These are phyloP conservation scores for Cacatua alba DNA, from an alignment of 2,113 vertebrate species.

Conservation along the genomic window DNA sequence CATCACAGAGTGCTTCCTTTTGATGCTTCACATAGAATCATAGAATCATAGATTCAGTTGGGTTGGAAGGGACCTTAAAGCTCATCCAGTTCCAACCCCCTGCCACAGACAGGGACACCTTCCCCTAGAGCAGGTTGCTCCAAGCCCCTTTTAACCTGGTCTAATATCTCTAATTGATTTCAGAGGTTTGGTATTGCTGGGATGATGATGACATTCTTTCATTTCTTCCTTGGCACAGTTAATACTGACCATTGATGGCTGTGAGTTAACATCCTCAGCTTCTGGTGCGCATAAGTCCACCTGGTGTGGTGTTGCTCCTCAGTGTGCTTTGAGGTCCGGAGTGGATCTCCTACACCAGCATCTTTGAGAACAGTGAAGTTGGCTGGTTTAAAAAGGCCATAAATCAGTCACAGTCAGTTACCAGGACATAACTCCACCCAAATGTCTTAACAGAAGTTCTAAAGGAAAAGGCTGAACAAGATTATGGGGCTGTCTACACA, in stretches of 20 bases:
- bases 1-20: not conserved
- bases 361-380: not conserved
- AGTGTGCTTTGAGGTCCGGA: not conserved
- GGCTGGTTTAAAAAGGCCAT: not conserved
- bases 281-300: accelerated
- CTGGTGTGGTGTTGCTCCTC: not conserved
- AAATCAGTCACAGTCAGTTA: not conserved
- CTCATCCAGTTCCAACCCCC: not conserved
- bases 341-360: not conserved
- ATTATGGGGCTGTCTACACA: not conserved
- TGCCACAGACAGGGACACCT: not conserved
- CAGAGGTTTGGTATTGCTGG: not conserved
- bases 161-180: not conserved
- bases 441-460: not conserved
- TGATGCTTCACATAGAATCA: not conserved
- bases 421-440: not conserved
- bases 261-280: no score
- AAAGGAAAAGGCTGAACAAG: not conserved
- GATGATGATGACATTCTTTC: not conserved
- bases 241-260: not conserved
- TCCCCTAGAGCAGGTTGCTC: not conserved
- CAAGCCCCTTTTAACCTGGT: not conserved
- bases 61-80: not conserved
- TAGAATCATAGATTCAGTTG: not conserved
- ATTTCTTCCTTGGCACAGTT: not conserved